These are phyloP conservation scores for Argynnis bischoffii DNA, from an alignment of 2,888 invertebrate species.

Conservation along the genomic window DNA sequence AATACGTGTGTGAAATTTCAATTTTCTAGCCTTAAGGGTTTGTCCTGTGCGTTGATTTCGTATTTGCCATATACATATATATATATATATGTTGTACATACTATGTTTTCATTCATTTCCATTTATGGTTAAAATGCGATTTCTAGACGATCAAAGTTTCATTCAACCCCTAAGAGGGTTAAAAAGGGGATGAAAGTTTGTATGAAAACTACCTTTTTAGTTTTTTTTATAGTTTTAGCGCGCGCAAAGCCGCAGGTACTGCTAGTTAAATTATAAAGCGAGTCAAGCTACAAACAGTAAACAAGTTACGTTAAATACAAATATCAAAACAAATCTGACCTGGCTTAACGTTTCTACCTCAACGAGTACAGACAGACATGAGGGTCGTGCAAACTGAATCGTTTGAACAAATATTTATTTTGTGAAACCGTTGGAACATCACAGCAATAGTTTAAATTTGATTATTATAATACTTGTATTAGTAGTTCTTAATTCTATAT, in stretches of 20 bases:
- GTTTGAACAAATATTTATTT: slow-evolving; percentile 4
- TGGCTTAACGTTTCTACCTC: neutral
- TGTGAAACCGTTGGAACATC: neutral
- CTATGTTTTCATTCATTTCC: too few species aligned
- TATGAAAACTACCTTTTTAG: too few species aligned
- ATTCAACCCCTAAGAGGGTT: too few species aligned
- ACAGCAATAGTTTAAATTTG: neutral
- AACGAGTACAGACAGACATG: neutral
- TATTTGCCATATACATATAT: too few species aligned
- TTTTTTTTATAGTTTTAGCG: too few species aligned
- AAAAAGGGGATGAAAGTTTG: too few species aligned
- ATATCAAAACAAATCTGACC: slow-evolving; percentile 9
- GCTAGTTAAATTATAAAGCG: neutral
- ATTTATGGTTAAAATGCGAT: neutral
- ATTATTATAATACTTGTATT: too few species aligned
- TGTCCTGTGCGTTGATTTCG: too few species aligned
- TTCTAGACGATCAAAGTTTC: neutral
- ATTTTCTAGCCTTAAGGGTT: too few species aligned
- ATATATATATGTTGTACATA: too few species aligned
- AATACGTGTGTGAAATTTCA: too few species aligned
- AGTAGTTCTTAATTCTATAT: neutral
- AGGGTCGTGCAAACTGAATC: neutral
- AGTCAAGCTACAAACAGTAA: neutral
- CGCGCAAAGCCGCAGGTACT: too few species aligned
- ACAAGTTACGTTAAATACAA: neutral